These are phyloP conservation scores for Procavia capensis DNA, from an alignment of 2,113 vertebrate species.

Conservation along the genomic window DNA sequence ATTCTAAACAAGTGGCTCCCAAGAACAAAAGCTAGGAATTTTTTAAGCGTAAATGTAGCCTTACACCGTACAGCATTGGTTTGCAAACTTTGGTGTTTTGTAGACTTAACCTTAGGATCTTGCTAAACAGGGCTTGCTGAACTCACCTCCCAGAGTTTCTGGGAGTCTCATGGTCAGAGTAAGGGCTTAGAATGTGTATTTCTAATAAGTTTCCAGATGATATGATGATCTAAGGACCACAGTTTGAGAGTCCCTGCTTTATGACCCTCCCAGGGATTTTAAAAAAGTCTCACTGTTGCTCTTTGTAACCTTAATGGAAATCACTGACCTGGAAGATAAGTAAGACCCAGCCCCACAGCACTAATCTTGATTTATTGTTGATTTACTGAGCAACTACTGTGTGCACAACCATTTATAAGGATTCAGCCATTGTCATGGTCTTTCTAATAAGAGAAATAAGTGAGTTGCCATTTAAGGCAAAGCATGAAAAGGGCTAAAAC, in stretches of 20 bases:
- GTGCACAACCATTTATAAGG: background rate
- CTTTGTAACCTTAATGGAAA: conserved; percentile 37
- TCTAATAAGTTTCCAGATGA: conserved; percentile 26
- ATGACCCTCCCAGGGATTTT: background rate
- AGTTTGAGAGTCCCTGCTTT: background rate
- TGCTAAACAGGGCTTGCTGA: conserved; percentile 25
- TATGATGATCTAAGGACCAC: background rate
- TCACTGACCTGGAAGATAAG: background rate
- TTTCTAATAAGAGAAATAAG: conserved; percentile 28
- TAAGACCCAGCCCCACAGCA: background rate
- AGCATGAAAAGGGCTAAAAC: background rate
- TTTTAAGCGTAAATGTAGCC: conserved; percentile 21
- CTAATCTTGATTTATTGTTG: conserved; percentile 24
- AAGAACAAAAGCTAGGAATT: conserved; percentile 23
- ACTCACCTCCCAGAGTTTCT: background rate
- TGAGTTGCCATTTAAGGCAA: conserved; percentile 7
- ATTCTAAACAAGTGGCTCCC: conserved; percentile 1
- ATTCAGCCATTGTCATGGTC: conserved; percentile 14
- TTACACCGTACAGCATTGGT: background rate
- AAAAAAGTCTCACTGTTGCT: background rate
- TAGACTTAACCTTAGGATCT: background rate
- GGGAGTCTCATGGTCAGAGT: background rate
- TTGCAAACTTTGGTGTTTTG: conserved; percentile 45
- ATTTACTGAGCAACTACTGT: conserved; percentile 20
- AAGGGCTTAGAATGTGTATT: conserved; percentile 25